Evolutionary conservation across 2,888 invertebrate genomes (phyloP), one percentile per base, ranked within the genome.

Genomic region (Polyploca ridens): DNA sequence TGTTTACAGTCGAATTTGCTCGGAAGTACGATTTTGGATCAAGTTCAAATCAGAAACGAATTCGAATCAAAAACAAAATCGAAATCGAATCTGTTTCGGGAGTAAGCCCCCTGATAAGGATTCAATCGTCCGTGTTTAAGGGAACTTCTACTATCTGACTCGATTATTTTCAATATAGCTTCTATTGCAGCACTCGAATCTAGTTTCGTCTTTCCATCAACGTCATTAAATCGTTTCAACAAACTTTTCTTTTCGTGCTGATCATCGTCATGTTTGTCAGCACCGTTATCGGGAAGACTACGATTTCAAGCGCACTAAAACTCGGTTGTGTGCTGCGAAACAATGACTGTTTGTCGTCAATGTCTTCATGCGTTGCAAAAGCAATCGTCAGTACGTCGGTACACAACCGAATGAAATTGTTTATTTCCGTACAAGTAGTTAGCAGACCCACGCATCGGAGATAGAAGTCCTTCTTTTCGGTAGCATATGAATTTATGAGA

Each of bases 331-430:
- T n/a, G n/a, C 46, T 46, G 46, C 46, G n/a, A n/a, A 46, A 46
- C 46, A 46, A 46, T 46, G 46, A n/a, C 46, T 46, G 46, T 46
- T 46, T 46, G n/a, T 46, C 46, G 3, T 46, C 46, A 46, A 46
- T 46, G 46, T 44, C 44, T 44, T 44, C 44, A 14, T 44, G 44
- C 13, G 44, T 44, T 10, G 44, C 44, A 44, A 44, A 44, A 44
- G 44, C 44, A 44, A 44, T 27, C 14, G 44, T 44, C 44, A 44
- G 44, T 14, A 46, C 46, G 46, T 46, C 46, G n/a, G 46, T 46
- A 46, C 46, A 46, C 46, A 46, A 46, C 46, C n/a, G 14, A 46
- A 46, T 46, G 14, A 46, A 44, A 44, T 44, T 11, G 11, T 13
- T 44, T 14, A 44, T 14, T 44, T 44, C 44, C 1, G 44, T 44